Evolutionary conservation across 1,140 invertebrate genomes (phyloP), one percentile per base, ranked within the genome.

Genomic region (Wasmannia auropunctata): DNA sequence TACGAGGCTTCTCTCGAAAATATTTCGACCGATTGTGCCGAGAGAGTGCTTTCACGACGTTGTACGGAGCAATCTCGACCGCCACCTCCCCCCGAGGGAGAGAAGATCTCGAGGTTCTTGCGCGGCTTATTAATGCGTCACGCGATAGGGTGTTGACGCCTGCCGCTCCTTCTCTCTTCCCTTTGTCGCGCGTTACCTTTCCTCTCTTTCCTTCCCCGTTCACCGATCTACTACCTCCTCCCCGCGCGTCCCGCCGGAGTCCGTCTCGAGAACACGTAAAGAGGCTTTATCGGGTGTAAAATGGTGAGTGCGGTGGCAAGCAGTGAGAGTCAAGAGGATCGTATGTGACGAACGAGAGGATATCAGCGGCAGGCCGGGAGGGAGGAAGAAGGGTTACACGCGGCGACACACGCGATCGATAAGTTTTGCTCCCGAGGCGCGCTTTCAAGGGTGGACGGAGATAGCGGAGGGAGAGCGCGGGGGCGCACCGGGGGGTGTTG

Each of bases 21-120:
- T 92, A 91, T 92, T 92, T 89, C 88, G 86, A 85, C 87, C 88
- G 88, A 91, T 92, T 90, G 87, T 90, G 63, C 40, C 88, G 89
- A 87, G 34, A 86, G 62, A 85, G 70, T 54, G 79, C 46, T 79
- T 56, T 70, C 72, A 85, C 60, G 67, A 79, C 8, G 74, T 40
- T 54, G 70, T 28, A 51, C 46, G 83, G 51, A 43, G 40, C 75
- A 69, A n/a, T 63, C n/a, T 79, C 70, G 37, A 10, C n/a, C 76
- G 43, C 43, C 40, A 46, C 40, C 51, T 72, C 19, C 11, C 58
- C 19, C 11, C 58, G 34, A 62, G 46, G 14, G 43, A 51, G 70
- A 56, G 67, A 49, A 56, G 67, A 49, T 31, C n/a, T 46, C 25
- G 40, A 69, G 22, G 40, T 67, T 74, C 65, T 62, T n/a, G 49